Evolutionary conservation across 2,113 vertebrate genomes (phyloP), one percentile per base, ranked within the genome.

Genomic region (Phainopepla nitens): DNA sequence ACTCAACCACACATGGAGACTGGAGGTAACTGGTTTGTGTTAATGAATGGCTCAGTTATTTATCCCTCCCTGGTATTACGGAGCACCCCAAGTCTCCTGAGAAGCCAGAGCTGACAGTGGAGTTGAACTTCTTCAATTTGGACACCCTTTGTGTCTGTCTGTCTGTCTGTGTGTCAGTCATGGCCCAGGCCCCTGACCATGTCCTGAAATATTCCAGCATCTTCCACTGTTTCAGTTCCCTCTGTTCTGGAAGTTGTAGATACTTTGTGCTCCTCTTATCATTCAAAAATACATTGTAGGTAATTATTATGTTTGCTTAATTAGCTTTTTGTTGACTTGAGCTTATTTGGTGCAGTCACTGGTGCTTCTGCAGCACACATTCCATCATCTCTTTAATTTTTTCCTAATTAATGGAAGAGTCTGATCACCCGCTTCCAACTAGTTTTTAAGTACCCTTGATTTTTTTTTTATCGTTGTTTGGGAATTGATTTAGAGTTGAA

Each of bases 381-480:
- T 77, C n/a, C 56, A 65, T 56, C 58, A 58, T 83, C 33, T 80
- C 64, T 92, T 66, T 89, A 62, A 81, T 83, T 85, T 75, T 92
- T 72, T 70, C 73, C 62, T 91, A 86, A 95, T 92, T 92, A 94
- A 86, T 82, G 87, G 82, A 80, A 90, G 79, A 88, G 80, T 82
- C 64, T 96, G 69, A 91, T 94, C 77, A 84, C 36, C 58, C 28
- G 90, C 64, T 90, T 94, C 24, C 72, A 89, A 68, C 49, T 56
- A 73, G 44, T 76, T 91, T 89, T 87, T 64, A 95, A 95, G 72
- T 58, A 87, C 72, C 17, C 68, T 89, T 21, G 27, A 70, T 93
- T 91, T 47, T 87, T 73, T 65, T 78, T 89, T 56, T 14, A 7
- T 73, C 87, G 7, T 53, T 90, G 31, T 94, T 78, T 93, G 31